Evolutionary conservation across 2,797 vertebrate species (phyloP).

Genomic region (Pseudochaenichthys georgianus): DNA sequence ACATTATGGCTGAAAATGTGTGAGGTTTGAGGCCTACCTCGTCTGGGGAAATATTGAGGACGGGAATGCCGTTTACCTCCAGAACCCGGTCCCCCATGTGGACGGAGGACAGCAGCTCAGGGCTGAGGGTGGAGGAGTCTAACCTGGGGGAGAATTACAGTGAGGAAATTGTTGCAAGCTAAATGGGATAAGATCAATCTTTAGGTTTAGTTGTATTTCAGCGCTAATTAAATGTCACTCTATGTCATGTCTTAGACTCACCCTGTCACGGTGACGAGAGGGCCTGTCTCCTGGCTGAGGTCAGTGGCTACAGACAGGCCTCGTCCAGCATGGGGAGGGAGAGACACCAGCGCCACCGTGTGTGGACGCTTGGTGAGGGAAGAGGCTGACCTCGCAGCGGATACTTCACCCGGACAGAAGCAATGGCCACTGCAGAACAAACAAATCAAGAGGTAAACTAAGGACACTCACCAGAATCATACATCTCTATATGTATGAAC

Average conservation of each 20-base stretch:
- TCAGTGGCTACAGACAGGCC: conserved; percentile 90
- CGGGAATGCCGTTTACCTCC: conserved; percentile 94
- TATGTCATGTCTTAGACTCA: conserved; percentile 73
- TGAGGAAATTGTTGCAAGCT: neutral
- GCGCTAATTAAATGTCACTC: neutral
- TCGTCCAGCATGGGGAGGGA: conserved; percentile 88
- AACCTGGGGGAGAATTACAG: conserved; percentile 81
- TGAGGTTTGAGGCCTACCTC: conserved; percentile 82
- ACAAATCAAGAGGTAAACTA: neutral
- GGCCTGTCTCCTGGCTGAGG: conserved; percentile 63
- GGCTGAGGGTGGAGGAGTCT: conserved; percentile 86
- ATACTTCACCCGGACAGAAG: conserved; percentile 89
- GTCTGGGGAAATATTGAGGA: conserved; percentile 88
- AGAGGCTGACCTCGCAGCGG: conserved; percentile 80
- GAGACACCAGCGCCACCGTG: conserved; percentile 94
- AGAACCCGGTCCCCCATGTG: conserved; percentile 92
- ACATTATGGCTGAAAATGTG: neutral
- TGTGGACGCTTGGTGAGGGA: conserved; percentile 88
- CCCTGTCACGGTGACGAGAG: conserved; percentile 88
- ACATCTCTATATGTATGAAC: neutral
- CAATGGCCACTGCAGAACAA: conserved; percentile 88
- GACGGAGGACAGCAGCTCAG: conserved; percentile 91
- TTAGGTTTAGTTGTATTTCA: neutral
- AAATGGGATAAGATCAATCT: neutral
- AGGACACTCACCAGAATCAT: neutral